phyloP scores from a whole-genome alignment of 1,140 invertebrate species.

The Homalodisca vitripennis region DNA sequence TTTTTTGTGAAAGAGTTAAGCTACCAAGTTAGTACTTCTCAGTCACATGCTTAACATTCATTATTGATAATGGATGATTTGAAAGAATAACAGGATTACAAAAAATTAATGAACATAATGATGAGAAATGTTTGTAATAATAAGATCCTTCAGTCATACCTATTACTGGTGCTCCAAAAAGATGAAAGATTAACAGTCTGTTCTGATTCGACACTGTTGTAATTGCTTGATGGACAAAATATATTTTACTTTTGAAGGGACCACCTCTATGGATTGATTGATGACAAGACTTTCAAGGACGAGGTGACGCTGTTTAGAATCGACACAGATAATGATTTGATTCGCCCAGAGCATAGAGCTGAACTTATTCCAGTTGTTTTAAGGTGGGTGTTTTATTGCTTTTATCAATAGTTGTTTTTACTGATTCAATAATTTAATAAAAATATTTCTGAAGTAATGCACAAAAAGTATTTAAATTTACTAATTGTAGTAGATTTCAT shows the following conservation, averaged over 20 bases:
- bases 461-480: neutral
- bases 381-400: constrained; percentile 48
- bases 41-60: too few relatives aligned
- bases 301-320: constrained; percentile 79
- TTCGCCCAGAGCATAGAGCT: constrained; percentile 70
- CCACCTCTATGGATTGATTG: constrained; percentile 72
- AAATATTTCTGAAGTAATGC: neutral
- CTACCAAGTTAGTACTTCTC: too few relatives aligned
- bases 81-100: too few relatives aligned
- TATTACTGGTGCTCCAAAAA: too few relatives aligned
- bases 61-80: too few relatives aligned
- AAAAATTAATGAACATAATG: too few relatives aligned
- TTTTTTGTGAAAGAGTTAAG: too few relatives aligned
- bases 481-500: neutral
- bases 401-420: neutral
- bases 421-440: neutral
- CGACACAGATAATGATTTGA: constrained; percentile 62
- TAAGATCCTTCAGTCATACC: too few relatives aligned
- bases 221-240: too few relatives aligned
- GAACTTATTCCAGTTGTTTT: constrained; percentile 78
- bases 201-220: too few relatives aligned
- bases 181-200: too few relatives aligned
- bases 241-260: constrained; percentile 46
- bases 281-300: constrained; percentile 85
- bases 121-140: too few relatives aligned